Conservation (phyloP, 2,797 vertebrate species). For the Chelon auratus region DNA sequence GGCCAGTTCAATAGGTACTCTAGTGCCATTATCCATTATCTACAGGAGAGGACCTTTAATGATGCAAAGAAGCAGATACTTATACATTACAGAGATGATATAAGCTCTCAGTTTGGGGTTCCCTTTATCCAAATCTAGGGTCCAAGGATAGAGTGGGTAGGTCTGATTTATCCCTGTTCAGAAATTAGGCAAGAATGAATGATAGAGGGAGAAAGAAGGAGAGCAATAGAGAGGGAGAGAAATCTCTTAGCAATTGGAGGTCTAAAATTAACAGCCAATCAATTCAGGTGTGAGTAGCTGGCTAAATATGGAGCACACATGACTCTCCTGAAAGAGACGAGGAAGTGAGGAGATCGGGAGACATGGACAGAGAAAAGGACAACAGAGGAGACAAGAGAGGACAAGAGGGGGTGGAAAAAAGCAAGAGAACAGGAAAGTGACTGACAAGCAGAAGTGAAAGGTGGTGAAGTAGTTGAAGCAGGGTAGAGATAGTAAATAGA, state of each 20-base stretch:
- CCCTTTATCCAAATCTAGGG: background rate
- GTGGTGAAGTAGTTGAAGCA: slow-evolving; percentile 19
- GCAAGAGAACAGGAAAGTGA: slow-evolving; percentile 23
- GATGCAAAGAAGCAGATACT: slow-evolving; percentile 24
- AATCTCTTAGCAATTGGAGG: slow-evolving; percentile 56
- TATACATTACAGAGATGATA: background rate
- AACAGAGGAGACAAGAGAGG: slow-evolving; percentile 2
- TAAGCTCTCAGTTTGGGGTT: slow-evolving; percentile 9
- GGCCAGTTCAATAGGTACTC: slow-evolving; percentile 39
- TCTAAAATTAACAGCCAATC: slow-evolving; percentile 76
- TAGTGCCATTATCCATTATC: slow-evolving; percentile 35
- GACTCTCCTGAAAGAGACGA: slow-evolving; percentile 19
- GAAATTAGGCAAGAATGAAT: slow-evolving; percentile 31
- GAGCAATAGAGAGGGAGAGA: slow-evolving; percentile 3
- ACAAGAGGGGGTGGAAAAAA: background rate
- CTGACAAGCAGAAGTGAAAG: slow-evolving; percentile 40
- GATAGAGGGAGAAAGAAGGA: background rate
- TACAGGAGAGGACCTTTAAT: slow-evolving; percentile 24
- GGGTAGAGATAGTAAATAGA: slow-evolving; percentile 36
- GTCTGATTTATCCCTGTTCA: slow-evolving; percentile 12
- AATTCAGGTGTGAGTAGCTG: slow-evolving; percentile 51
- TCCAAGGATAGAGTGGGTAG: background rate
- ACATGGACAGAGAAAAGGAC: slow-evolving; percentile 12
- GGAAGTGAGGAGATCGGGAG: slow-evolving; percentile 16
- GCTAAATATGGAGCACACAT: slow-evolving; percentile 64